Evolutionary conservation across 2,113 vertebrate genomes (phyloP).

Genomic region (Hippocampus barbouri): DNA sequence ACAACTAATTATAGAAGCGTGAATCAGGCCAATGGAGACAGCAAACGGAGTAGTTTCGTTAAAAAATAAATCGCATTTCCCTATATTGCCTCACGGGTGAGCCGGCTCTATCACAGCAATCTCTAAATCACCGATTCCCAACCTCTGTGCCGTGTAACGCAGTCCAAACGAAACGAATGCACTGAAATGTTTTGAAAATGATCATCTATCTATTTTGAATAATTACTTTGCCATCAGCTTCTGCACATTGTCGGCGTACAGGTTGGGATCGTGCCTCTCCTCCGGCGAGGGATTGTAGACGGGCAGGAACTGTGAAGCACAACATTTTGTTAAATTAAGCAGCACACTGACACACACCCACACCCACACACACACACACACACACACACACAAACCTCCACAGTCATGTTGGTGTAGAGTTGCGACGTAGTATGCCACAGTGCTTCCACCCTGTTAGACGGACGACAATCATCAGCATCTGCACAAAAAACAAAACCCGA

Average conservation of each 20-base stretch:
- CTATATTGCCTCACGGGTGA: too few relatives aligned
- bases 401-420: slow-evolving; percentile 77
- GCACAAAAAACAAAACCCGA: too few relatives aligned
- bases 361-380: not conserved
- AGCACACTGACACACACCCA: not conserved
- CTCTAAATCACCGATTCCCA: too few relatives aligned
- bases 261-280: slow-evolving; percentile 76
- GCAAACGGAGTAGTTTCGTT: too few relatives aligned
- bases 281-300: slow-evolving; percentile 80
- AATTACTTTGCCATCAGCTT: slow-evolving; percentile 82
- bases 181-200: too few relatives aligned
- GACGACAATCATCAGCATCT: not conserved
- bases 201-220: not conserved
- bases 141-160: not conserved
- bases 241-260: slow-evolving; percentile 86
- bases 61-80: too few relatives aligned
- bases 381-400: slow-evolving; percentile 71
- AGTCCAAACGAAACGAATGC: not conserved
- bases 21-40: too few relatives aligned
- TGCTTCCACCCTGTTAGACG: slow-evolving; percentile 57
- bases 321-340: not conserved
- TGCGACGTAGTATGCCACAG: slow-evolving; percentile 83
- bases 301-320: slow-evolving; percentile 80
- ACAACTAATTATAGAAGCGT: too few relatives aligned
- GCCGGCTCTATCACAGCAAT: too few relatives aligned